Conservation (phyloP, 1,140 invertebrate species). For the Penaeus japonicus region DNA sequence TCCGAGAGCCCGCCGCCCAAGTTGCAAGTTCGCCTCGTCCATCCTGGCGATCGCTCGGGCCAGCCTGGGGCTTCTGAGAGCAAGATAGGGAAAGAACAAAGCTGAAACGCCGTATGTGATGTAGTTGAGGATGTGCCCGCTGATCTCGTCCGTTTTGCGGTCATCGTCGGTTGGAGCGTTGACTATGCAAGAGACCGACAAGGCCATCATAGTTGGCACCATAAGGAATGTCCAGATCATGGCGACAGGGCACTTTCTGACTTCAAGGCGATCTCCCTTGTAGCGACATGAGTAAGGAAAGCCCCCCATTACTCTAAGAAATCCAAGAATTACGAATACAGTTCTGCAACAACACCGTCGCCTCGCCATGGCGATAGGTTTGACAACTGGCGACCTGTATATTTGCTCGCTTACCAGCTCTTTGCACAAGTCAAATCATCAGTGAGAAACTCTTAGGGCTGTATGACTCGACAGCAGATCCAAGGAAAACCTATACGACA, state of each 20-base stretch:
- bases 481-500: too few species aligned
- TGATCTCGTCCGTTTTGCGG: constrained; percentile 7
- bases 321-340: too few species aligned
- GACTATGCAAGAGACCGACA: constrained; percentile 18
- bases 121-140: constrained; percentile 34
- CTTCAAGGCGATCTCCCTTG: background rate
- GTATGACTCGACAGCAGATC: too few species aligned
- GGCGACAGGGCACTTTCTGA: background rate
- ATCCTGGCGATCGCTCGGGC: background rate
- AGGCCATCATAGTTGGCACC: background rate
- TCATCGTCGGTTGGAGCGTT: background rate
- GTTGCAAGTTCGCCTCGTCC: background rate
- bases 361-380: too few species aligned
- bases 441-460: too few species aligned
- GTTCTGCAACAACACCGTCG: too few species aligned
- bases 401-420: too few species aligned
- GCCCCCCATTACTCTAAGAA: constrained; percentile 10
- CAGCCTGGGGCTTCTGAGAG: background rate
- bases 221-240: constrained; percentile 23
- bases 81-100: constrained; percentile 24
- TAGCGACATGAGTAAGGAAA: constrained; percentile 31
- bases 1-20: background rate
- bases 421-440: too few species aligned
- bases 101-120: constrained; percentile 9
- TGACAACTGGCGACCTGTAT: too few species aligned